Conservation (phyloP, 2,888 invertebrate species). For the Cataglyphis cursor region DNA sequence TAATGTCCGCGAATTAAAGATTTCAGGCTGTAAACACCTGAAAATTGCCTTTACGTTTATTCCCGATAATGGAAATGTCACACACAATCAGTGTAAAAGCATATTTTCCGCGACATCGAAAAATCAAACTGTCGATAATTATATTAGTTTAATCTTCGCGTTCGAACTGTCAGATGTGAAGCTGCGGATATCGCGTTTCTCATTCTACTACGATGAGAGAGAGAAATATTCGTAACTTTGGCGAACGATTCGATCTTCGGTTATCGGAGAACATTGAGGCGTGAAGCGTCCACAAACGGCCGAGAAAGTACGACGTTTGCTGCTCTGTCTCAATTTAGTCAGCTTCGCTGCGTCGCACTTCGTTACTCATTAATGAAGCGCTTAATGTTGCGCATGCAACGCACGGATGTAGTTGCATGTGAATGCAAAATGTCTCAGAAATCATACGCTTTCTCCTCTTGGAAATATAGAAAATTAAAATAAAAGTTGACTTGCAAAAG, state of each 20-base stretch:
- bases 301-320: slow-evolving; percentile 38
- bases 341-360: slow-evolving; percentile 26
- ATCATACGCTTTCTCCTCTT: slow-evolving; percentile 36
- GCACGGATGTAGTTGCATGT: slow-evolving; percentile 14
- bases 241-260: slow-evolving; percentile 23
- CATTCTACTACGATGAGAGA: not conserved
- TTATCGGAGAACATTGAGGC: slow-evolving; percentile 32
- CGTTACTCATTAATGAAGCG: slow-evolving; percentile 46
- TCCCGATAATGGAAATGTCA: not conserved
- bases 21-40: not conserved
- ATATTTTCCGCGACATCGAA: slow-evolving; percentile 1
- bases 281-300: not conserved
- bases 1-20: slow-evolving; percentile 27
- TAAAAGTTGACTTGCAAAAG: not conserved
- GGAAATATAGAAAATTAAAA: slow-evolving; percentile 10
- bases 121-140: slow-evolving; percentile 29
- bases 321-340: slow-evolving; percentile 5
- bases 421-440: slow-evolving; percentile 39
- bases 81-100: not conserved
- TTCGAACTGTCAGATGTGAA: not conserved
- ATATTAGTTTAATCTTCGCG: not conserved
- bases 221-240: slow-evolving; percentile 20
- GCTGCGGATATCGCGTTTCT: not conserved
- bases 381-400: slow-evolving; percentile 43
- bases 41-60: not conserved